Percentiles rank a stretch among this genome's conserved stretches.
Evolutionary conservation across 1,140 invertebrate species (phyloP).

Genomic region (Belonocnema kinseyi): DNA sequence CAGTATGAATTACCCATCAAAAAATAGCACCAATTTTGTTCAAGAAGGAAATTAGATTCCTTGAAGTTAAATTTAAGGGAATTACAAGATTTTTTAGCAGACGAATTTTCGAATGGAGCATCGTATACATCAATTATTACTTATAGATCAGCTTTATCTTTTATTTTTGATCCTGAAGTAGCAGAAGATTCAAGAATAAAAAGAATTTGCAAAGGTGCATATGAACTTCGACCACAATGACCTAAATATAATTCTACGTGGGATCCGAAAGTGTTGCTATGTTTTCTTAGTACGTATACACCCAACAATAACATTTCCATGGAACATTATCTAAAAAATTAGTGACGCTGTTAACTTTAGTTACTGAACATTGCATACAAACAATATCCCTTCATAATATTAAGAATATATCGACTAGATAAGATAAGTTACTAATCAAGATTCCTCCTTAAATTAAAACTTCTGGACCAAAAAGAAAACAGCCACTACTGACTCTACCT

Average conservation of each 20-base stretch:
- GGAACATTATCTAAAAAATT: not conserved
- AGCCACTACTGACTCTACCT: not conserved
- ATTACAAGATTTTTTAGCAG: conserved; percentile 41
- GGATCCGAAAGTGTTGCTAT: conserved; percentile 52
- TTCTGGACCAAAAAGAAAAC: not conserved
- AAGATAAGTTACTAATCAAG: not conserved
- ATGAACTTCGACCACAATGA: conserved; percentile 46
- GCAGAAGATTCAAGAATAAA: conserved; percentile 38
- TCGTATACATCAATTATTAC: conserved; percentile 53
- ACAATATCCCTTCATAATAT: not conserved
- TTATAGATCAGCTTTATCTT: conserved; percentile 42
- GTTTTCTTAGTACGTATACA: not conserved
- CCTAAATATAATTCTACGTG: conserved; percentile 58
- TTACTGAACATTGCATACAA: not conserved
- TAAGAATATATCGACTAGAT: not conserved
- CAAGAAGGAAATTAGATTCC: conserved; percentile 13
- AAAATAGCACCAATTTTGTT: conserved; percentile 43
- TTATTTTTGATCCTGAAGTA: conserved; percentile 31
- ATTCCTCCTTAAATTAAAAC: not conserved
- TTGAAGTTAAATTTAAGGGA: not conserved
- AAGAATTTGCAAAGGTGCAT: conserved; percentile 55
- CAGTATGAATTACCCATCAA: conserved; percentile 35
- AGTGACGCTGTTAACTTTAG: not conserved
- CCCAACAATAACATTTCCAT: not conserved
- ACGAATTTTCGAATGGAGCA: conserved; percentile 46